Evolutionary conservation across 2,113 vertebrate genomes (phyloP), one percentile per base, ranked within the genome.

Genomic region (Egretta garzetta): DNA sequence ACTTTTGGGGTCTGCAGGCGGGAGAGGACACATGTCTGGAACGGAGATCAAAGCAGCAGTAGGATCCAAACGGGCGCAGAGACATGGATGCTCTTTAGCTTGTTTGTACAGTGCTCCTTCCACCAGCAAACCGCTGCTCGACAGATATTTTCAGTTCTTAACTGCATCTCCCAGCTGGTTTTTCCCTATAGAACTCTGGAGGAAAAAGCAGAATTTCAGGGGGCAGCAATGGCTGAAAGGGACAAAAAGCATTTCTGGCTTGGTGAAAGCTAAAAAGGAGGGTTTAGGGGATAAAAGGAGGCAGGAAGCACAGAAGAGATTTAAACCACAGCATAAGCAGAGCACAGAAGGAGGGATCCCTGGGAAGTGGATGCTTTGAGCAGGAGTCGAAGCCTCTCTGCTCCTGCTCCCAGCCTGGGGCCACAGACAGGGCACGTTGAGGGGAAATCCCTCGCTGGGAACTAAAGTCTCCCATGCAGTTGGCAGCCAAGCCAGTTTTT

Each of bases 341-440:
- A 13, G 49, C 67, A 22, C 45, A 24, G 68, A 80, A 62, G 63
- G 84, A 58, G 58, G 22, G 41, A 77, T 9, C 71, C 58, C 53
- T 7, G 58, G 33, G 86, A 62, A 41, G 47, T 24, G 81, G 81
- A 35, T 86, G 64, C 86, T 86, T 58, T 2, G 33, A 66, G 89
- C 43, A 41, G 80, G 43, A 92, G 35, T 41, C 4, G 3, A 30
- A 49, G 56, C 30, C 55, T 67, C 8, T 3, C 30, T 49, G 71
- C 79, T 80, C 43, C 80, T 23, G 32, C 80, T 89, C 64, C 53
- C 35, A 16, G 15, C 24, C 53, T 2, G 1, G 14, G 68, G 62
- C 59, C 9, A 1, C 47, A 26, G 49, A 14, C 6, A 0, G 71
- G 58, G 63, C 80, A 55, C 0, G 1, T 0, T 0, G 2, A 32